Evolutionary conservation across 2,113 vertebrate genomes (phyloP).

Genomic region (Junco hyemalis): DNA sequence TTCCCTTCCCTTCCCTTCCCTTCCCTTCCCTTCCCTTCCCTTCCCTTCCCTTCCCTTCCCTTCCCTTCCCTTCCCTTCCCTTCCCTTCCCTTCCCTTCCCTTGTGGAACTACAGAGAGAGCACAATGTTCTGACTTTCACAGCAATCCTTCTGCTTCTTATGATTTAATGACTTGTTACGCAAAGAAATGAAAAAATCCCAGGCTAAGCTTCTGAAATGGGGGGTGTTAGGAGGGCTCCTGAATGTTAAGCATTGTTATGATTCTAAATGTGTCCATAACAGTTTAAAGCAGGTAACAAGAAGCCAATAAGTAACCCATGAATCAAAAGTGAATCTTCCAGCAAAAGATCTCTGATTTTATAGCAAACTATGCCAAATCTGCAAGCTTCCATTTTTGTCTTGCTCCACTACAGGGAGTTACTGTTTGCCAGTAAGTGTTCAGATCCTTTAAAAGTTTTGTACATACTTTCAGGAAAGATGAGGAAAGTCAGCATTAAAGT

Average conservation of each 20-base stretch:
- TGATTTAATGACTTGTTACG: not conserved
- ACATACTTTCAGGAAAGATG: not conserved
- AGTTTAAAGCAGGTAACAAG: not conserved
- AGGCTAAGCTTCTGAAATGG: not conserved
- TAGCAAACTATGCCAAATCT: not conserved
- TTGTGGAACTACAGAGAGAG: accelerated
- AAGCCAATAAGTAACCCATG: not conserved
- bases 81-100: not conserved
- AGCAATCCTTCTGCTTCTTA: not conserved
- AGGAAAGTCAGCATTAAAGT: not conserved
- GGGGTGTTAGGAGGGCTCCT: not conserved
- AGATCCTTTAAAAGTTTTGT: not conserved
- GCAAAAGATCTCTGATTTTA: not conserved
- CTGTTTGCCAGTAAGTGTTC: not conserved
- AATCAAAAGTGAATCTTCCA: not conserved
- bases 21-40: no score
- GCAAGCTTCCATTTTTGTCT: not conserved
- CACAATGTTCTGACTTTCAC: not conserved
- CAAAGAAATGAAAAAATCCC: not conserved
- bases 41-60: no score
- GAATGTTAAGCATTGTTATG: not conserved
- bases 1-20: no score
- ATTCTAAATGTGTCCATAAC: not conserved
- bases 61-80: no score
- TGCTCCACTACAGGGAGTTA: not conserved